Evolutionary conservation across 2,888 invertebrate species (phyloP), one percentile per base, ranked within the genome.

Genomic region (Lepidonotus clava): DNA sequence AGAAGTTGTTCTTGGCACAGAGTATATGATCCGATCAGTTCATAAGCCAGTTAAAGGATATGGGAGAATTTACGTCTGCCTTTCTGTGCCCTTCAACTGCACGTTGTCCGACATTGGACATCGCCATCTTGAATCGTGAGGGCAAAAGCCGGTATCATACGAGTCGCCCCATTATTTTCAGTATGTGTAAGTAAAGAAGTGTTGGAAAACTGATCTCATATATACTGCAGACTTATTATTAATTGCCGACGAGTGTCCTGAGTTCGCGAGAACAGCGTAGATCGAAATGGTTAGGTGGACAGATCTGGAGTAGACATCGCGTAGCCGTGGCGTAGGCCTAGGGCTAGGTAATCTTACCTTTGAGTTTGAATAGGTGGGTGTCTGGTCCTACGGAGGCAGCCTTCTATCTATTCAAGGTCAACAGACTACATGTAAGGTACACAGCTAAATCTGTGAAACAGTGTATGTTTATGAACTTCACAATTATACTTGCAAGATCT

Each of bases 91-190:
- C 80, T 80, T 80, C 80, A 80, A 80, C 41, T 80, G 46, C 80
- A 80, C 46, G 80, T 46, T 80, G 46, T 18, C 2, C 80, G 80
- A 80, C 80, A 80, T 80, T 80, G 80, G 46, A 14, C 41, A 14
- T 41, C 80, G 80, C 80, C 80, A 80, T 80, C 80, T 80, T 80
- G 80, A 80, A 80, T 46, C 80, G 80, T 24, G 24, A 34, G n/a
- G 24, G 21, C 24, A 1, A 46, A 80, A 80, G 80, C 80, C 80
- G 80, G 41, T 80, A 46, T 24, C 32, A 66, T 66, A 24, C 66
- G 24, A 66, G 66, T 66, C 6, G 6, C n/a, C n/a, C 8, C 11
- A 6, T 8, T 8, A 46, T 46, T 11, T 46, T 18, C 46, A 11
- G 46, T 11, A 46, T 11, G 18, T 46, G 46, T 46, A 46, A 46